Base-by-base conservation (phyloP, 2,797 vertebrate species). In the Carapus acus region DNA sequence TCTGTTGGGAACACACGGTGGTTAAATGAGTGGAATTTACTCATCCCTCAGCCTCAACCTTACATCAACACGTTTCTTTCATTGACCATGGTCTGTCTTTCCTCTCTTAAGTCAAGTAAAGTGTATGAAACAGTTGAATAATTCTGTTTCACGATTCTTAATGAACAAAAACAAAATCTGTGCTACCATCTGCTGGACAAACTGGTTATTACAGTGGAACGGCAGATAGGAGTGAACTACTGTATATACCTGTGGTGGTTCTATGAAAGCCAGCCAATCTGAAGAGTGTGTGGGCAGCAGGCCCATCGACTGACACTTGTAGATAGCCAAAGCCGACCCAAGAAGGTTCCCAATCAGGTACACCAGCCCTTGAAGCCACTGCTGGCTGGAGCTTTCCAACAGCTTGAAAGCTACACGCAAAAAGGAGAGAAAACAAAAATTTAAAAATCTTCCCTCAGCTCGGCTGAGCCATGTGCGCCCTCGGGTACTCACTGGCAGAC, bases 261-360 rank as follows among this genome's bases (percentile, higher is more conserved):
- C 91, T 19, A 98, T 93, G 71, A 98, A 97, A 7, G 95, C 95
- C 72, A 97, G 81, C 96, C 95, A 98, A 77, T 98, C 95, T 0
- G 95, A 98, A 1, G 94, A 94, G 59, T 96, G 95, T 0, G 96
- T 97, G 1, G 96, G 96, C 17, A 98, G 79, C 24, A 98, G 85
- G 7, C 94, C 96, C 96, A 98, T 98, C 1, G 96, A 96, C 76
- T 98, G 96, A 80, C 94, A 98, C 80, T 98, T 98, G 79, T 97
- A 98, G 48, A 97, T 90, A 41, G 93, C 94, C 81, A 98, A 57
- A 0, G 94, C 94, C 5, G 95, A 88, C 24, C 93, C 94, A 54
- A 98, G 85, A 2, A 97, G 88, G 27, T 98, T 97, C 1, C 94
- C 96, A 4, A 97, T 77, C 54, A 97, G 88, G 74, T 97, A 98